Base-by-base conservation (phyloP, 2,888 invertebrate genomes). In the Eilema depressum region DNA sequence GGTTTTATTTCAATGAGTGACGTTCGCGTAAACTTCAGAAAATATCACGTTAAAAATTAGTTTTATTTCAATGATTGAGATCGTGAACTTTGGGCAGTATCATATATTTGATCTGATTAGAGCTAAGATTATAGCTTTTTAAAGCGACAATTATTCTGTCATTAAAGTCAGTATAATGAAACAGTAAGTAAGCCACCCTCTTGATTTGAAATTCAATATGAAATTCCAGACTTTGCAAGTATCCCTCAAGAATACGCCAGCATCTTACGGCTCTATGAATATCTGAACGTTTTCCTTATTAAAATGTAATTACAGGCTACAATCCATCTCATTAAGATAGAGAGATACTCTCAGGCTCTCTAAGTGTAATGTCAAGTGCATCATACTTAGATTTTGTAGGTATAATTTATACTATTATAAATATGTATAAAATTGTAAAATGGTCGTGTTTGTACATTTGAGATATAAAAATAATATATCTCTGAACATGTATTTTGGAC, bases 211-310 rank as follows among this genome's bases (percentile, higher is more conserved):
- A 69, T 66, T 66, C 41, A 69, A 70, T 66, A 61, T 64, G 53
- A 66, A 60, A 70, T 63, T 70, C 47, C 23, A 17, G 37, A 47
- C 28, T 63, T 59, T 60, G 17, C 23, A 41, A 57, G 60, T 56
- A 37, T 56, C 57, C 61, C 37, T 57, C 56, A 64, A 72, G 63
- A 28, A 61, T 37, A 60, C 64, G 63, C 26, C 41, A 66, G 41
- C 53, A 66, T 63, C n/a, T 66, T 26, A 63, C 37, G 23, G 33
- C 26, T 60, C 60, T 68, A 30, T 47, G 57, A 65, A 41, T 71
- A 67, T 68, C 63, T 17, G 7, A 63, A 64, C 47, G 56, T 37
- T 62, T 63, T n/a, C 33, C 57, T 79, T 65, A 76, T 66, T 71
- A 69, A 76, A 68, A 41, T 57, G 30, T 63, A 71, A 75, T 73